Evolutionary conservation across 2,113 vertebrate genomes (phyloP).

Genomic region (Tyto alba): DNA sequence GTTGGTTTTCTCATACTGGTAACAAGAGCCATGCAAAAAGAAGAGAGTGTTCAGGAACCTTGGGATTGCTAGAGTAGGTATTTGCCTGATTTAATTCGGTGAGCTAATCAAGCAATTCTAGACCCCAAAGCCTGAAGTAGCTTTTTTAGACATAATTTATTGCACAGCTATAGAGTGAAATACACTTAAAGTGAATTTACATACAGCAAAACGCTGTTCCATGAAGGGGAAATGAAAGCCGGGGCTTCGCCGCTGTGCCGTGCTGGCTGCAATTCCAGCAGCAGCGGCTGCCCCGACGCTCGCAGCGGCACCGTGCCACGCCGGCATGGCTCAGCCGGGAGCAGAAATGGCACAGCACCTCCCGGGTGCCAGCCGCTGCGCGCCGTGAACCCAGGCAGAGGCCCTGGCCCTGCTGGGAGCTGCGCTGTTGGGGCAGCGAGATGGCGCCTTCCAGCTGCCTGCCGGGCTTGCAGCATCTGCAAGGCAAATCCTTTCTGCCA

Average conservation of each 20-base stretch:
- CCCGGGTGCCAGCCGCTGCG: background rate
- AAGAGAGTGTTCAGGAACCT: background rate
- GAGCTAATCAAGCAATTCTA: background rate
- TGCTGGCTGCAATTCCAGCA: background rate
- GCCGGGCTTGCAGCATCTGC: background rate
- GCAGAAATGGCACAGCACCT: background rate
- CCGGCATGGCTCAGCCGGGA: background rate
- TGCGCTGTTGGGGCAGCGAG: rapidly evolving
- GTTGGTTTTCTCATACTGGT: background rate
- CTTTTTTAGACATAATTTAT: background rate
- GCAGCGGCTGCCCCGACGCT: background rate
- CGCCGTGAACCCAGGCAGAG: rapidly evolving
- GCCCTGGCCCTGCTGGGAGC: background rate
- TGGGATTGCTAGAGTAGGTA: background rate
- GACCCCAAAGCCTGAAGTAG: background rate
- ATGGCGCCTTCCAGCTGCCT: background rate
- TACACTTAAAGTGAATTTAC: background rate
- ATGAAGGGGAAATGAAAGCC: background rate
- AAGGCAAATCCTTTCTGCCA: background rate
- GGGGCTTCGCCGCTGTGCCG: background rate
- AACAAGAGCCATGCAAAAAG: background rate
- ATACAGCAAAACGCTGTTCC: background rate
- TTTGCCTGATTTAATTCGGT: background rate
- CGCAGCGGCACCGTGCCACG: rapidly evolving
- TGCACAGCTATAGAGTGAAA: background rate